Base-by-base conservation (phyloP, 1,140 invertebrate genomes). In the Lethocerus indicus region DNA sequence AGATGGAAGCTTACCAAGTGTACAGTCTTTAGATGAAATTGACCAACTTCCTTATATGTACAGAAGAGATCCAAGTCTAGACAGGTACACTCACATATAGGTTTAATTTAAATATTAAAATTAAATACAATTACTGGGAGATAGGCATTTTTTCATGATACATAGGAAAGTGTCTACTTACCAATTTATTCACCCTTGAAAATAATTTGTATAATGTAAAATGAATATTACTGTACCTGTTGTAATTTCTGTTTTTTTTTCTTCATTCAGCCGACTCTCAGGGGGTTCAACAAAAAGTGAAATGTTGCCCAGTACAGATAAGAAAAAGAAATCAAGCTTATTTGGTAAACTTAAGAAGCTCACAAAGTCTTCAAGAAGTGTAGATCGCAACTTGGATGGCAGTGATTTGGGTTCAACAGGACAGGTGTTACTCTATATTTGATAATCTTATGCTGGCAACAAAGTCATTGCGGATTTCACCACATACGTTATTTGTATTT, bases 281-380 rank as follows among this genome's bases (percentile, higher is more conserved):
- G 80, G 78, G 37, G 82, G 82, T 18, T 90, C 87, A 5, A 83
- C 82, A 0, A 83, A 86, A 59, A 89, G 85, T 61, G 86, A 89
- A 58, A 72, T 84, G 47, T 64, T 81, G 2, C 73, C 76, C 2
- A 64, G 71, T 46, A 65, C 67, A 13, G 76, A 79, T 42, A 87
- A 87, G 57, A 85, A 84, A 61, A 85, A 87, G 61, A 80, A 81
- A 62, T 83, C 83, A 63, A 75, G 83, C 28, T 64, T 90, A 39
- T 83, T 89, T 59, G 81, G 81, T 24, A 88, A 88, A 67, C 65
- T 91, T 43, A 84, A 81, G 54, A 83, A 84, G 58, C 64, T 90
- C 18, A 86, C 83, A 9, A 90, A 89, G 68, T 57, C 55, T 26
- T 86, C 85, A 1, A 75, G 79, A 27, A 86, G 81, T 49, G 78